Conservation (phyloP, 2,797 vertebrate genomes). For the Microctenopoma steveboyesi region DNA sequence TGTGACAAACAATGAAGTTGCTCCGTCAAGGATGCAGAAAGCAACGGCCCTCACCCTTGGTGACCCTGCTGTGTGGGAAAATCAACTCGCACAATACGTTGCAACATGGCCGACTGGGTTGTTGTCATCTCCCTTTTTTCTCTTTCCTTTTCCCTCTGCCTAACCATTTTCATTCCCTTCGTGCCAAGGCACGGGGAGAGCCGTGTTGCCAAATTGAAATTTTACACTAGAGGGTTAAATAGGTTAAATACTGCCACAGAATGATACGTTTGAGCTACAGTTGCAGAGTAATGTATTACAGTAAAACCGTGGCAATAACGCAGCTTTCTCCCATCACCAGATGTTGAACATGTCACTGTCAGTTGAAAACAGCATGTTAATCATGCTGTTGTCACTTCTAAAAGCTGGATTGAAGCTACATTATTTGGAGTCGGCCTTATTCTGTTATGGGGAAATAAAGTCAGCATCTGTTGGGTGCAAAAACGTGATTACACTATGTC, state of each 20-base stretch:
- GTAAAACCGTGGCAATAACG: constrained; percentile 24
- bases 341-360: constrained; percentile 16
- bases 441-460: no score
- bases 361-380: no score
- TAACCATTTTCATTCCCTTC: constrained; percentile 58
- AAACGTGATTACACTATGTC: no score
- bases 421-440: background rate
- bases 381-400: background rate
- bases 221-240: constrained; percentile 58
- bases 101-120: constrained; percentile 60
- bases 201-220: constrained; percentile 57
- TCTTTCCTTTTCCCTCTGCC: constrained; percentile 11
- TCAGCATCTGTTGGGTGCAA: no score
- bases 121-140: constrained; percentile 49
- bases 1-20: constrained; percentile 76
- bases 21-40: constrained; percentile 78
- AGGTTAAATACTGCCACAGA: constrained; percentile 59
- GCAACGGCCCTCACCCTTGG: constrained; percentile 67
- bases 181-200: constrained; percentile 40
- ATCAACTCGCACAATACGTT: constrained; percentile 59
- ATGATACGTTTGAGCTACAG: constrained; percentile 60
- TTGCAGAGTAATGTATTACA: constrained; percentile 25
- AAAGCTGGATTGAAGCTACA: background rate
- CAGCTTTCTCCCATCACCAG: constrained; percentile 35
- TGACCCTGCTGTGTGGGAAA: constrained; percentile 80